A percentile compares a stretch with the other conserved stretches of the same genome.
These are phyloP conservation scores for Limulus polyphemus DNA, from an alignment of 2,888 invertebrate species.

Conservation along the genomic window DNA sequence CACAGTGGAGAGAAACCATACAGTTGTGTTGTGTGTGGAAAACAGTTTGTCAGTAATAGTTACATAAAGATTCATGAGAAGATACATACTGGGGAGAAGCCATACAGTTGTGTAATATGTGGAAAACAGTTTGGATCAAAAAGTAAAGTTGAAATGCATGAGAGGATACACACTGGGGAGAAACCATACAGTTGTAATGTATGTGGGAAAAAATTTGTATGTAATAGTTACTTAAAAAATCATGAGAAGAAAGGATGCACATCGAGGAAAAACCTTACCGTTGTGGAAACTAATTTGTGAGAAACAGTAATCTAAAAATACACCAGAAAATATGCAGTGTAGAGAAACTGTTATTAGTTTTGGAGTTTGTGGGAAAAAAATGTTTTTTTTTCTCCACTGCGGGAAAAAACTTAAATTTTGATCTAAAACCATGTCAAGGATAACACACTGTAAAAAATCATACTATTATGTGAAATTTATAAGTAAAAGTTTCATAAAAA, in stretches of 20 bases:
- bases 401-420: too few species aligned
- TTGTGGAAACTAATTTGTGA: too few species aligned
- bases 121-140: neutral
- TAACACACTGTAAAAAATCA: too few species aligned
- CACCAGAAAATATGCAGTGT: too few species aligned
- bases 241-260: neutral
- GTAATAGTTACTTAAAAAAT: neutral
- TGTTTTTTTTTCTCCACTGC: too few species aligned
- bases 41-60: neutral
- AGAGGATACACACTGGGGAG: conserved; percentile 50
- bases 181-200: conserved; percentile 57
- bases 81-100: conserved; percentile 3
- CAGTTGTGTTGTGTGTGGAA: conserved; percentile 3
- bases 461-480: too few species aligned
- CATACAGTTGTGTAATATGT: conserved; percentile 1
- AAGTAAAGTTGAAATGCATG: conserved; percentile 20
- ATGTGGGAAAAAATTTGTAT: conserved; percentile 53
- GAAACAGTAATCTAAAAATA: too few species aligned
- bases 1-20: conserved; percentile 4
- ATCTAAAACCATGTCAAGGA: too few species aligned
- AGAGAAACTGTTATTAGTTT: too few species aligned
- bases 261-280: conserved; percentile 2
- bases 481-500: too few species aligned
- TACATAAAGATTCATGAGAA: neutral
- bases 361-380: too few species aligned